Percentiles rank a stretch among this genome's conserved stretches.
Conservation (phyloP, 2,113 vertebrate genomes). For the Daphoenositta chrysoptera region DNA sequence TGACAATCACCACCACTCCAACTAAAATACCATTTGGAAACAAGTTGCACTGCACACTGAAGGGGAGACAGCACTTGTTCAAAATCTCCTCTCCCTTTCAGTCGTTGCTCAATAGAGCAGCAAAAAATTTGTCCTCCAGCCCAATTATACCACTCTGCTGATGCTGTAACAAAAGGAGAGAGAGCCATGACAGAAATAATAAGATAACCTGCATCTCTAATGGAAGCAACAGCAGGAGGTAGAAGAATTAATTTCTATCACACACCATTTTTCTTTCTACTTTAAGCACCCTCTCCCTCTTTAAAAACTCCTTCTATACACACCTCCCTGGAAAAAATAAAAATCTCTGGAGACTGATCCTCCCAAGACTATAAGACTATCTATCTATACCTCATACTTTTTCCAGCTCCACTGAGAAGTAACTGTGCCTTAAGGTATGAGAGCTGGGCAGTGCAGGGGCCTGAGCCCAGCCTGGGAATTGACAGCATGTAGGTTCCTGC, state of each 20-base stretch:
- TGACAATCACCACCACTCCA: neutral
- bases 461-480: neutral
- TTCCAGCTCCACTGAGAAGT: neutral
- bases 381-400: neutral
- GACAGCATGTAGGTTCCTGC: neutral
- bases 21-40: constrained; percentile 24
- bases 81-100: neutral
- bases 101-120: neutral
- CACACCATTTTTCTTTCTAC: neutral
- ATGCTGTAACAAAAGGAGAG: constrained; percentile 21
- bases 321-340: neutral
- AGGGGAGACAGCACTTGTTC: constrained; percentile 13
- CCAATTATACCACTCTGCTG: constrained; percentile 31
- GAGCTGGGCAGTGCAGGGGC: neutral
- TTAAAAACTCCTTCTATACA: neutral
- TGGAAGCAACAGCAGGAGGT: neutral
- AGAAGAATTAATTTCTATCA: constrained; percentile 13
- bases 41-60: constrained; percentile 12
- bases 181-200: constrained; percentile 4
- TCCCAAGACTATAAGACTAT: too few species aligned
- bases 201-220: constrained; percentile 16
- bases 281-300: neutral
- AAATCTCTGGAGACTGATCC: neutral
- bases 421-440: neutral
- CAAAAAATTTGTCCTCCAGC: neutral